Evolutionary conservation across 2,888 invertebrate genomes (phyloP).

Genomic region (Synergus itoensis): DNA sequence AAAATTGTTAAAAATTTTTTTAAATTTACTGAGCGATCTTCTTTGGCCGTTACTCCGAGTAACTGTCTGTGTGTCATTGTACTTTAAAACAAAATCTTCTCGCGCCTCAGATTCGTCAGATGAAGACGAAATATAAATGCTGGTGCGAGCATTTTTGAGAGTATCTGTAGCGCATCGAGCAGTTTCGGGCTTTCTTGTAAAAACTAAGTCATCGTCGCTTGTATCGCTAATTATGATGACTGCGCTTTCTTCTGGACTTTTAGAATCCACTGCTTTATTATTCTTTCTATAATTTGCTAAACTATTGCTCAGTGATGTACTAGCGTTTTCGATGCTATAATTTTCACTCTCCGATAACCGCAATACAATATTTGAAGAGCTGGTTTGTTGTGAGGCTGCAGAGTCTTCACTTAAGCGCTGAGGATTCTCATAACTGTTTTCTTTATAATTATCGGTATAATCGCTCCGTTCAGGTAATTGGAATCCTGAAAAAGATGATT

Average conservation of each 20-base stretch:
- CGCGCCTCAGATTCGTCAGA: conserved; percentile 50
- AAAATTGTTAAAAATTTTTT: conserved; percentile 33
- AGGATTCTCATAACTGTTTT: not conserved
- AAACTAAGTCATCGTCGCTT: conserved; percentile 56
- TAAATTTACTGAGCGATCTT: conserved; percentile 3
- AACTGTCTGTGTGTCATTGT: not conserved
- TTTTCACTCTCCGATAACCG: conserved; percentile 1
- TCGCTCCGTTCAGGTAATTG: not conserved
- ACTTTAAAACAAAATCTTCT: conserved; percentile 29
- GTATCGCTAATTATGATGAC: conserved; percentile 72
- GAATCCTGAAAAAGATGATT: not conserved
- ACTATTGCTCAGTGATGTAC: not conserved
- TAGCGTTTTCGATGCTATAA: not conserved
- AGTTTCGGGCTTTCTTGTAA: conserved; percentile 42
- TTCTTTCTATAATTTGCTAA: not conserved
- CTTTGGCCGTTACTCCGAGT: not conserved
- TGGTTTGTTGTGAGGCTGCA: not conserved
- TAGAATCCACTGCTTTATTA: not conserved
- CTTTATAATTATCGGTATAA: conserved; percentile 9
- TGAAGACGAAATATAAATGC: conserved; percentile 52
- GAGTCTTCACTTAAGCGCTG: not conserved
- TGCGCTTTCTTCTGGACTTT: conserved; percentile 47
- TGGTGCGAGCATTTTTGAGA: conserved; percentile 36
- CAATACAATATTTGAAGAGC: conserved; percentile 17
- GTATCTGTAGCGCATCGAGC: conserved; percentile 40